Conservation (phyloP, 64 coral and sea anemone species). For the Platygyra sinensis region DNA sequence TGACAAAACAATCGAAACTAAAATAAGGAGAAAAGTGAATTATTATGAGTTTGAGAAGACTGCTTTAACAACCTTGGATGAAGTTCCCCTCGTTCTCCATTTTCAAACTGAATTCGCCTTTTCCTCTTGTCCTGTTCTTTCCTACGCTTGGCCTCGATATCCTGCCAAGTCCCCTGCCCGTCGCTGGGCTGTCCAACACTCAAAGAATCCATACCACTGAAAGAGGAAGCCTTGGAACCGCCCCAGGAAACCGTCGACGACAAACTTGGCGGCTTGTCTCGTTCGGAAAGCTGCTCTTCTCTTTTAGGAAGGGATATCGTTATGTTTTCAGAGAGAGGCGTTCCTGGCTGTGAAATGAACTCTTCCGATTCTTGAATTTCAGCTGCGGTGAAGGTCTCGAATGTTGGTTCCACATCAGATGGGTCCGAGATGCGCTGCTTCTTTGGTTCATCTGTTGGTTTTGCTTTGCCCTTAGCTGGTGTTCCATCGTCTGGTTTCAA, state of each 20-base stretch:
- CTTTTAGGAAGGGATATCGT: not conserved
- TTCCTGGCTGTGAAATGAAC: constrained; percentile 57
- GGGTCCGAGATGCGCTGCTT: not conserved
- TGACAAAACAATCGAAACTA: not conserved
- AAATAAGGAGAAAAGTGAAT: not conserved
- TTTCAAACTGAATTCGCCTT: constrained; percentile 75
- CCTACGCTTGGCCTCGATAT: constrained; percentile 53
- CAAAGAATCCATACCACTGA: not conserved
- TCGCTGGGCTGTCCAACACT: not conserved
- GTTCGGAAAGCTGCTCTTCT: not conserved
- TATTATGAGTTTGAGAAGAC: not conserved
- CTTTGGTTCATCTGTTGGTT: not conserved
- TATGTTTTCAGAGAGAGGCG: constrained; percentile 34
- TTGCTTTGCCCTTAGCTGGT: not conserved
- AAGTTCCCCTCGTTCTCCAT: constrained; percentile 92
- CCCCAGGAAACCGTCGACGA: not conserved
- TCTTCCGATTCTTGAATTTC: constrained; percentile 92
- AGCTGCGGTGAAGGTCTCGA: constrained; percentile 61
- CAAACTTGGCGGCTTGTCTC: not conserved
- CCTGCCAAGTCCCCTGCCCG: constrained; percentile 41
- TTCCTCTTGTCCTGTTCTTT: constrained; percentile 43
- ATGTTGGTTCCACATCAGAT: constrained; percentile 29
- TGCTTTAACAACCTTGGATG: constrained; percentile 81
- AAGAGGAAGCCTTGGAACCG: not conserved
- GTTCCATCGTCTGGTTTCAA: not conserved